Evolutionary conservation across 2,113 vertebrate species (phyloP), one percentile per base, ranked within the genome.

Genomic region (Myrmophylax atrothorax): DNA sequence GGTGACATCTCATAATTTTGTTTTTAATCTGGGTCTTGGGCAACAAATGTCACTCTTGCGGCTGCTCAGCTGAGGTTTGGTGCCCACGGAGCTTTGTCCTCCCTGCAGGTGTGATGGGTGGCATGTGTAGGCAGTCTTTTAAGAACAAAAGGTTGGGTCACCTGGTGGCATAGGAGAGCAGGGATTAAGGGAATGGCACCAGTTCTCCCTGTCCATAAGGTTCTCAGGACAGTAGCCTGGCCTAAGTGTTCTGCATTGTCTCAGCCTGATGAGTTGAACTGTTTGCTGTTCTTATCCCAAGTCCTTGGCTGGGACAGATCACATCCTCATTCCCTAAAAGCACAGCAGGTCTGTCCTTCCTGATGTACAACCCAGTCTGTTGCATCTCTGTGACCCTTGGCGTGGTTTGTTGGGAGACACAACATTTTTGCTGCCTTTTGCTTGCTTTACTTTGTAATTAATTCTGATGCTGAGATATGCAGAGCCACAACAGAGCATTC

Each of bases 301-400:
- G 6, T 62, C 24, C 56, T 28, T 3, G 29, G 25, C 79, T 78
- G 56, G 40, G 37, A 20, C 53, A 80, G 33, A 38, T 29, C 3
- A 18, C 12, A 7, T 19, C 70, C 46, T 73, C 10, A 2, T 25
- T 35, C 35, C 44, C 37, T 14, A 15, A 50, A 46, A 12, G 18
- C 24, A 20, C 33, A 38, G 59, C 31, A 53, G 59, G 2, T 53
- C 75, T 87, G 29, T 55, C 60, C 17, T 78, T 76, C n/a, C 53
- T 15, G 6, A 0, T 3, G 15, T 64, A 25, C n/a, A 72, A 14
- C 50, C 2, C 2, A 33, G 13, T 35, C 63, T 24, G 2, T 18
- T 22, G 10, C 14, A 20, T 42, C 16, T 76, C 56, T 76, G 50
- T 37, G 44, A 17, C 15, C 8, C 15, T n/a, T 10, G 13, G 4